A percentile compares a stretch with the other conserved stretches of the same genome.
These are phyloP conservation scores for Rhopalosiphum nymphaeae DNA, from an alignment of 2,888 invertebrate genomes.

Conservation along the genomic window DNA sequence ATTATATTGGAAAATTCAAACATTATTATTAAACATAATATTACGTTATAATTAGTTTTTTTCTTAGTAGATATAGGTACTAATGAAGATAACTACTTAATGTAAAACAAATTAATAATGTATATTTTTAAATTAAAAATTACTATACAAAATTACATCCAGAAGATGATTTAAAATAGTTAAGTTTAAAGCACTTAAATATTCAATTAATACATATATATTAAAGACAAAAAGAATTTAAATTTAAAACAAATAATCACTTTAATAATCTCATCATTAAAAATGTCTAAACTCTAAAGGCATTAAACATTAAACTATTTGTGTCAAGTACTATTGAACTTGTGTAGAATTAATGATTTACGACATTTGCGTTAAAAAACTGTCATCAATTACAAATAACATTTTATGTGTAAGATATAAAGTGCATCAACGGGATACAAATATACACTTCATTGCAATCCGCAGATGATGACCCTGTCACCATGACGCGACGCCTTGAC, in stretches of 20 bases:
- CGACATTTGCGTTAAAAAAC: background rate
- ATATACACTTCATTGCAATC: background rate
- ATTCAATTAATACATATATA: background rate
- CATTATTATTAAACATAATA: background rate
- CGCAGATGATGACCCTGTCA: background rate
- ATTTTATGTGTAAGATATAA: background rate
- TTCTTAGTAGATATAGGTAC: background rate
- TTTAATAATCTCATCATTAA: background rate
- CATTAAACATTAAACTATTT: background rate
- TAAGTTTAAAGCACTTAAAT: background rate
- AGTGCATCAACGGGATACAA: background rate
- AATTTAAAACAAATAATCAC: background rate
- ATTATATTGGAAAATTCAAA: background rate
- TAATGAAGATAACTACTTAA: no score
- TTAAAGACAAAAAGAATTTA: background rate
- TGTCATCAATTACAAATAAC: background rate
- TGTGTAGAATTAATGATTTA: background rate
- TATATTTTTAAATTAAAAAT: background rate
- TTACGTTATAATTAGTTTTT: background rate
- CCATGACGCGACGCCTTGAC: background rate
- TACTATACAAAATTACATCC: background rate
- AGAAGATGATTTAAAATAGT: background rate
- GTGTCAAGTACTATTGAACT: background rate
- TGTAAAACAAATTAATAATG: no score
- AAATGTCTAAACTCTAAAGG: background rate